Evolutionary conservation across 2,113 vertebrate genomes (phyloP), one percentile per base, ranked within the genome.

Genomic region (Psophia crepitans): DNA sequence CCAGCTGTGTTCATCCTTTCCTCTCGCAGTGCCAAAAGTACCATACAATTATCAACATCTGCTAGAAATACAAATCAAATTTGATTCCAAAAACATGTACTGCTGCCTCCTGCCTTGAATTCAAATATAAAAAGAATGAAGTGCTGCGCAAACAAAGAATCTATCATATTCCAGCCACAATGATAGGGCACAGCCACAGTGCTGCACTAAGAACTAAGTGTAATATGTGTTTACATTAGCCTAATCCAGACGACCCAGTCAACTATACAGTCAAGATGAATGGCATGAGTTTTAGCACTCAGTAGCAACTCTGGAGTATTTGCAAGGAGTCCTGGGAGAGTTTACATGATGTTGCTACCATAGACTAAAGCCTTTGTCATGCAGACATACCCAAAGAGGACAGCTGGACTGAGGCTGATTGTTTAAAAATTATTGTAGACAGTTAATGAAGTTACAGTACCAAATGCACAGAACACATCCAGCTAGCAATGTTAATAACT

Each of bases 21-120:
- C 37, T 80, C 64, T 74, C 82, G 39, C 88, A 77, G 46, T 65
- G 81, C 69, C 78, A 85, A 87, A 91, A 93, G 87, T 70, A 81
- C 71, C 58, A 65, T 37, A 70, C 90, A 95, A 90, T 94, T 88
- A 95, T 37, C 87, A 80, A 91, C 87, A 96, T 94, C 92, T 94
- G 91, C n/a, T 80, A 83, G 41, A 88, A 95, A 18, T 15, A 79
- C 71, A 83, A 95, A 90, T 90, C 89, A 93, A 73, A 85, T 95
- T 26, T 74, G 30, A 74, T 74, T 94, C 87, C 54, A 87, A 66
- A 95, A 80, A 5, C 58, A 83, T 30, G 65, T 49, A 83, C 49
- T 93, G 94, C 53, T 94, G 58, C 64, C 75, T 93, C 44, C 75
- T 76, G 63, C 58, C 75, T 85, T 66, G 78, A 94, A 90, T 96